phyloP scores from a whole-genome alignment of 2,888 invertebrate species.

The Xestia xanthographa region DNA sequence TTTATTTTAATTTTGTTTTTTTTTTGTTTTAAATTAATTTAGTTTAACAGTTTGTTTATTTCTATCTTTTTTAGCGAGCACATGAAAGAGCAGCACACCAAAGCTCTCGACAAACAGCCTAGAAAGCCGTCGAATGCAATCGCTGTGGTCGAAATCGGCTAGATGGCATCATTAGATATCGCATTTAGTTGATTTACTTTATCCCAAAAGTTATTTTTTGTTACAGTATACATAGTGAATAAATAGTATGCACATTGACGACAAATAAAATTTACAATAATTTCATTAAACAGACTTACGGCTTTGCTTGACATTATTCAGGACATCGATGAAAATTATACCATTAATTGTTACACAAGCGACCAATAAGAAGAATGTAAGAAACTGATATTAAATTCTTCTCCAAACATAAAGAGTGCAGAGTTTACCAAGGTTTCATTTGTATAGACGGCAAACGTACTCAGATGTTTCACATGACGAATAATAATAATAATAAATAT shows the following conservation, averaged over 20 bases:
- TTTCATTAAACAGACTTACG: neutral
- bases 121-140: no score
- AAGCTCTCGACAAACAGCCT: no score
- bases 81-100: no score
- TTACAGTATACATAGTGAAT: neutral
- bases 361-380: neutral
- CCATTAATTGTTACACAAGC: neutral
- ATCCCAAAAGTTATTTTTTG: neutral
- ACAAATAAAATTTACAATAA: neutral
- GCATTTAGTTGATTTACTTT: neutral
- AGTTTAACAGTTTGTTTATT: no score
- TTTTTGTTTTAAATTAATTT: no score
- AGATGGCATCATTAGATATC: no score
- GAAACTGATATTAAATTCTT: neutral
- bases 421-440: neutral
- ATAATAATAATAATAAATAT: no score
- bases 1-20: no score
- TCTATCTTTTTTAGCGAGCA: no score
- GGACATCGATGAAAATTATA: neutral
- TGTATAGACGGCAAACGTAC: neutral
- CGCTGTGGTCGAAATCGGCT: no score
- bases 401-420: neutral
- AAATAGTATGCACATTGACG: no score
- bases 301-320: neutral
- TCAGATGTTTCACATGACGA: neutral